Base-by-base conservation (phyloP, 1,140 invertebrate species). In the Heliconius congener region DNA sequence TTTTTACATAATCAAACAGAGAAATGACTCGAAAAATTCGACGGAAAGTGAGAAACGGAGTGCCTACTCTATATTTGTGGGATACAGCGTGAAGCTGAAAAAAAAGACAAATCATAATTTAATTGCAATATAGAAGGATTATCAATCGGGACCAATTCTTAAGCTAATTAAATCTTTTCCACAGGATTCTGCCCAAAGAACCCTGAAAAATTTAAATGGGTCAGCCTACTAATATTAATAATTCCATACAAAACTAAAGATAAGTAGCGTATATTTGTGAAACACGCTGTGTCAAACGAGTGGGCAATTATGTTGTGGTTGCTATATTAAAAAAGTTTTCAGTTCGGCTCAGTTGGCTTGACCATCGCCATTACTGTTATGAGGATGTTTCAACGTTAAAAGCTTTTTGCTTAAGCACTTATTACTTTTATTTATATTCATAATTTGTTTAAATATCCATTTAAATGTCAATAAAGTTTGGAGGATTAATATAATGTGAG, bases 291-390 rank as follows among this genome's bases (percentile, higher is more conserved):
- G 74, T 75, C 74, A 66, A 75, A 60, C 27, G 74, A 75, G n/a
- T n/a, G 23, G 55, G 55, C 74, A 39, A 75, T 75, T 75, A 75
- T 66, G n/a, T 66, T 60, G 74, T 16, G 55, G 55, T 75, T 23
- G 74, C 30, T 39, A 75, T 75, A 75, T 75, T 75, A 75, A 75
- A 75, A 75, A 75, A 75, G 46, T 75, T 75, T 75, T 23, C 55
- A 60, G 74, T 75, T 60, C 27, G 27, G 60, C 23, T 66, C 60
- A 66, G 60, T 66, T 27, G 27, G 60, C 60, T 66, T 30, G 60
- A 66, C 27, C 60, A 30, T 66, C 23, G 23, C 60, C 27, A 66
- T 66, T 30, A 66, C 60, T 66, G 60, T 66, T 66, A 66, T 66
- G 60, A 66, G 23, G 60, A 66, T 23, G 60, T 66, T 66, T 66